Base-by-base conservation (phyloP, 2,113 vertebrate species). In the Syngnathus floridae region DNA sequence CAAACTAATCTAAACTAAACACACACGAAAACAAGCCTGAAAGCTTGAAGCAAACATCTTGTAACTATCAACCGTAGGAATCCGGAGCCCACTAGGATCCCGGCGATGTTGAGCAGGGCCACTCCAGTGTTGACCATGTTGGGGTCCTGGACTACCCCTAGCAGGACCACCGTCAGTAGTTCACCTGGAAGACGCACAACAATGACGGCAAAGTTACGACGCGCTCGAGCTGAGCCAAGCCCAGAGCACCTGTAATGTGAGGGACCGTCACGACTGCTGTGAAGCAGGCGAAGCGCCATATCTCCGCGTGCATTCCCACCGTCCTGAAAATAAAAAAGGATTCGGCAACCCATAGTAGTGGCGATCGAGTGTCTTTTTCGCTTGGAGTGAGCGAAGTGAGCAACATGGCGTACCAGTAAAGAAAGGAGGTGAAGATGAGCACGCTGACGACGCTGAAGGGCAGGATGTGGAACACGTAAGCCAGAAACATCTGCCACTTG, bases 401-500 rank as follows among this genome's bases (percentile, higher is more conserved):
- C 13, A 14, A 5, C 13, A 14, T 16, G 13, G 5, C 86, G 81
- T 83, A 99, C 96, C 96, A 99, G 84, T 98, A 99, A n/a, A 93
- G 86, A 72, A 96, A 94, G 11, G 83, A 81, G 73, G 90, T 88
- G 87, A 95, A 98, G 64, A 95, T 83, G 52, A 91, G 54, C 6
- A 91, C 87, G 0, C 94, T 93, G 63, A 94, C 35, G 70, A 95
- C 51, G 73, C 95, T 98, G 91, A 98, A 95, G 67, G 95, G 96
- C 26, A 98, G 85, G 70, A 91, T 92, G 31, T 99, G 95, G 45
- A 96, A 72, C 69, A 94, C 85, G 12, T 97, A 98, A 59, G 95
- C 95, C 81, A 98, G 60, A 77, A 98, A 92, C 93, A 99, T 94
- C 81, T 98, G 94, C 95, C 96, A 97, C 81, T 94, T 98, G 71